Evolutionary conservation across 2,888 invertebrate genomes (phyloP), one percentile per base, ranked within the genome.

Genomic region (Acanthosepion pharaonis): DNA sequence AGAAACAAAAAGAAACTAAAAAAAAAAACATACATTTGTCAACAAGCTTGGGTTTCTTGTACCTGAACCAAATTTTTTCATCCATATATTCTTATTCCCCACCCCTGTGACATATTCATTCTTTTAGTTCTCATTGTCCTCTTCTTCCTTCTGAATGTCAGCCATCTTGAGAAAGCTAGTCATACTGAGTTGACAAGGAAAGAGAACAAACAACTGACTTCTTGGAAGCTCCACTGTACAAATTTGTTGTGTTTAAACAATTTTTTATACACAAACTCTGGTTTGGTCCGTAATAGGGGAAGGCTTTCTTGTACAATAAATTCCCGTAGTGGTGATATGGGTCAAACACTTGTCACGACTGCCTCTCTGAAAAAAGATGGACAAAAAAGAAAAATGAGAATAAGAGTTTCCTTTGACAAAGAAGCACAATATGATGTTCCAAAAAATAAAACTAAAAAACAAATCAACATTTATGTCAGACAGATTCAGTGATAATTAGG

Each of bases 241-340:
- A 78, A 15, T n/a, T 78, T 78, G n/a, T 78, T 15, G n/a, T 78
- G 78, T 78, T 78, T 9, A 78, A 78, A 78, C n/a, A 78, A 78
- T 33, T n/a, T 78, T 78, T 51, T 93, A 93, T 93, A 93, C 93
- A 93, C 93, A 93, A 49, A 93, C 93, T 93, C 93, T 93, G 93
- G 93, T 93, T 51, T 93, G 93, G 93, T 93, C 93, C 53, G 93
- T 51, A 53, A 93, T 93, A n/a, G 93, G 15, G 93, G 53, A 53
- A n/a, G 93, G 49, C 28, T 93, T 93, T 28, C 93, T 53, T 51
- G 93, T 53, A 53, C 93, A 93, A 53, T 93, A 93, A n/a, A 93
- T 93, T 49, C 51, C 93, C 1, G 93, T 53, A 18, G 93, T 93
- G n/a, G 93, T 49, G 53, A 93, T 53, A 53, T 93, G 93, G 23